Conservation (phyloP, 53 echinoderm and acorn worm species). For the Holothuria leucospilota region DNA sequence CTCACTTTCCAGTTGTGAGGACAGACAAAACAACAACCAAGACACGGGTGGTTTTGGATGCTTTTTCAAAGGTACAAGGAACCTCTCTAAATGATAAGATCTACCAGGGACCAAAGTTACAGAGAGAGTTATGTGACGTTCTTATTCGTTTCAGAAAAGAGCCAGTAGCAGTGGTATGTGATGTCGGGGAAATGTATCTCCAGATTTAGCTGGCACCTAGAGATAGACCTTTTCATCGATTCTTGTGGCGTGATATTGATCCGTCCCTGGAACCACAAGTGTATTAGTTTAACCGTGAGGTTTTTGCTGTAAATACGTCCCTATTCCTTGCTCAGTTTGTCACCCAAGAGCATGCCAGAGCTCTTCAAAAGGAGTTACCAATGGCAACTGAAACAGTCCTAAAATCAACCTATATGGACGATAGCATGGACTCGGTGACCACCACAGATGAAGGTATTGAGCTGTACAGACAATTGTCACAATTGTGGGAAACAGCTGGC, state of each 20-base stretch:
- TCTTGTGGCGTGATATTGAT: constrained; percentile 34
- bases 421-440: not conserved
- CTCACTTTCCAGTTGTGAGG: constrained; percentile 21
- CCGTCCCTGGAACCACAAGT: not conserved
- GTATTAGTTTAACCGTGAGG: constrained; percentile 45
- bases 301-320: not conserved
- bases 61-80: constrained; percentile 13
- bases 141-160: not conserved
- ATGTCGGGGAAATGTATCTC: constrained; percentile 41
- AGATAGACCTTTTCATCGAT: constrained; percentile 12
- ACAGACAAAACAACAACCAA: constrained; percentile 6
- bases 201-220: not conserved
- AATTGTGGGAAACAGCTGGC: not conserved
- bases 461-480: not conserved
- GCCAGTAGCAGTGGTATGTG: constrained; percentile 24
- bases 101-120: constrained; percentile 37
- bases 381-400: constrained; percentile 9
- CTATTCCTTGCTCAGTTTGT: constrained; percentile 29
- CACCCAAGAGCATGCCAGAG: constrained; percentile 2
- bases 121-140: constrained; percentile 33
- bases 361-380: not conserved
- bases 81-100: constrained; percentile 19
- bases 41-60: constrained; percentile 1
- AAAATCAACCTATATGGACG: constrained; percentile 3
- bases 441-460: not conserved